Base-by-base conservation (phyloP, 1,140 invertebrate species). In the Sminthurinus signatus region DNA sequence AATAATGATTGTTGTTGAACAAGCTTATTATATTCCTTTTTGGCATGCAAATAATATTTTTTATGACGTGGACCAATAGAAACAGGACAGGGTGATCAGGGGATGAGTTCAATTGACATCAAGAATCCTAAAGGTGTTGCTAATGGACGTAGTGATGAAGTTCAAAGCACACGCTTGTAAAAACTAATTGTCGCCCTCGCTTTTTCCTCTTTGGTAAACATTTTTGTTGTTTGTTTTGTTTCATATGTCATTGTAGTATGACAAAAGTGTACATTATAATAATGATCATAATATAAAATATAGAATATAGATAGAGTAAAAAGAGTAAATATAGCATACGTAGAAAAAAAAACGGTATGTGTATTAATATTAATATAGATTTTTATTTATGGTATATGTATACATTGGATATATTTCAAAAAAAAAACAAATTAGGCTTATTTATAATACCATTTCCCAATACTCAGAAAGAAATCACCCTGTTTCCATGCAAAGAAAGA, bases 121-220 rank as follows among this genome's bases (percentile, higher is more conserved):
- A 39, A 56, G 54, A 39, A 12, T 21, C 32, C 54, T 56, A 42
- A 56, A 4, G 36, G 29, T 56, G 31, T 36, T 56, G 32, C 54
- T n/a, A n/a, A n/a, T 42, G 54, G 54, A 56, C 29, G 14, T 56
- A n/a, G 4, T 48, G 44, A 10, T 48, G 5, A 52, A 28, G 27
- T 39, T 17, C 36, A 39, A 42, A 56, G 54, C 54, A 56, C 54
- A 8, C 54, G 54, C 54, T 56, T 56, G 54, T 56, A 56, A 31
- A 8, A 14, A 52, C 25, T 25, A 27, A 52, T 8, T 8, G 8
- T 23, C 8, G 50, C 21, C 46, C 46, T 48, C 46, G 46, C 46
- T 52, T 52, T 52, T 8, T 52, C 23, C 21, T 52, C 50, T 25
- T 52, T 52, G 14, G 50, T 52, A 28, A 52, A 52, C 27, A 29